Evolutionary conservation across 1,140 invertebrate species (phyloP).

Genomic region (Lasioglossum albipes): DNA sequence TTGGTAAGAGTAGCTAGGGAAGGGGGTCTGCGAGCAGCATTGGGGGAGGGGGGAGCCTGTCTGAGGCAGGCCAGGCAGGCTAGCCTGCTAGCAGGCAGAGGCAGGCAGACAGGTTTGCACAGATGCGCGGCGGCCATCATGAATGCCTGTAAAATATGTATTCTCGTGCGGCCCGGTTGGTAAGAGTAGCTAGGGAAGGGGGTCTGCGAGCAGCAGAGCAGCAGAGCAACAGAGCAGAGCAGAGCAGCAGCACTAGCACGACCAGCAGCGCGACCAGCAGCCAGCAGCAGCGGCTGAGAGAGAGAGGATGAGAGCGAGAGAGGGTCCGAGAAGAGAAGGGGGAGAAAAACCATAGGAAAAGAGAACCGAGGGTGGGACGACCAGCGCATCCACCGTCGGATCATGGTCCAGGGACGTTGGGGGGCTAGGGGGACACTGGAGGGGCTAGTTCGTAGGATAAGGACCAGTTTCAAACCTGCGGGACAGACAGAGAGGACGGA

Average conservation of each 20-base stretch:
- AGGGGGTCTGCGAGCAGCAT: conserved; percentile 54
- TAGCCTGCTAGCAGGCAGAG: not conserved
- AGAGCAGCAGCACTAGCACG: too few species aligned
- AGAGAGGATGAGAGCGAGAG: conserved; percentile 46
- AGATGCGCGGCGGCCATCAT: conserved; percentile 81
- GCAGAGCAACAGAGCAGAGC: not conserved
- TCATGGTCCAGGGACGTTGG: conserved; percentile 9
- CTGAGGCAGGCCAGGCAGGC: conserved; percentile 60
- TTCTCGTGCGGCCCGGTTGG: conserved; percentile 70
- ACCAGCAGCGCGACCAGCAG: too few species aligned
- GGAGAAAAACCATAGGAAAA: conserved; percentile 61
- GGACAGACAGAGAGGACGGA: conserved; percentile 3
- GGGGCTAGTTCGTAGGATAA: conserved; percentile 27
- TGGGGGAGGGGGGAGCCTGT: conserved; percentile 71
- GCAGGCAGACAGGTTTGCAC: conserved; percentile 77
- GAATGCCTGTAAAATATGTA: conserved; percentile 81
- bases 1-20: conserved; percentile 56
- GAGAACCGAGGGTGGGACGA: conserved; percentile 41
- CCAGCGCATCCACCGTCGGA: conserved; percentile 45
- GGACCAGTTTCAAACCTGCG: not conserved
- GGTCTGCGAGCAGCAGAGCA: conserved; percentile 40
- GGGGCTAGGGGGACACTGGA: not conserved
- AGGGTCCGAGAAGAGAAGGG: conserved; percentile 44
- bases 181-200: conserved; percentile 55
- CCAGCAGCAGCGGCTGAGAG: conserved; percentile 51